A percentile compares a stretch with the other conserved stretches of the same genome.
Evolutionary conservation across 1,140 invertebrate species (phyloP).

Genomic region (Carposina sasakii): DNA sequence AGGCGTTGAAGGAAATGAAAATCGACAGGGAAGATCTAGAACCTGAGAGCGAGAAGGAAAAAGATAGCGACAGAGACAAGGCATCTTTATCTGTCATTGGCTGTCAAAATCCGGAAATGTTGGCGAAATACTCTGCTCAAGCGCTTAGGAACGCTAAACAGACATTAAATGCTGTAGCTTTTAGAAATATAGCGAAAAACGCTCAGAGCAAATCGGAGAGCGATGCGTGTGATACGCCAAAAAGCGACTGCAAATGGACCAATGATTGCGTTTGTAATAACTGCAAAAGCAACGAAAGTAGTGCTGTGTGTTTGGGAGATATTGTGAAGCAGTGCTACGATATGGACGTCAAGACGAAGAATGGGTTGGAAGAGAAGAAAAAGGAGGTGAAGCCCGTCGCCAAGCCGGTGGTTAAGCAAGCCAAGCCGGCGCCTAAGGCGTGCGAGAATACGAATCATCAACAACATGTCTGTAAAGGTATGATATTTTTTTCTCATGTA

Average conservation of each 20-base stretch:
- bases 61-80: slow-evolving; percentile 23
- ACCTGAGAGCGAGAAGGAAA: slow-evolving; percentile 12
- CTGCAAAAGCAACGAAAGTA: slow-evolving; percentile 37
- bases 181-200: slow-evolving; percentile 45
- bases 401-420: slow-evolving; percentile 24
- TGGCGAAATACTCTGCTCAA: slow-evolving; percentile 60
- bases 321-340: slow-evolving; percentile 45
- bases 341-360: slow-evolving; percentile 23
- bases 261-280: slow-evolving; percentile 50
- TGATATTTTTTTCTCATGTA: slow-evolving; percentile 8
- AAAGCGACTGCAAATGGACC: slow-evolving; percentile 58
- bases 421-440: slow-evolving; percentile 33
- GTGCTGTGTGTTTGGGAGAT: slow-evolving; percentile 37
- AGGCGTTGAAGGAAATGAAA: slow-evolving; percentile 50
- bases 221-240: slow-evolving; percentile 49
- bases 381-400: slow-evolving; percentile 20
- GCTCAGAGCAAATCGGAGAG: slow-evolving; percentile 49
- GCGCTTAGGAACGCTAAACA: slow-evolving; percentile 55
- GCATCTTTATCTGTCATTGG: slow-evolving; percentile 29
- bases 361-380: slow-evolving; percentile 25
- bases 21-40: slow-evolving; percentile 18
- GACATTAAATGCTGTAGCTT: slow-evolving; percentile 53
- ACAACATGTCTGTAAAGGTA: slow-evolving; percentile 63
- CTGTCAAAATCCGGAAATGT: slow-evolving; percentile 45
- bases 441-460: slow-evolving; percentile 52